Base-by-base conservation (phyloP, 2,888 invertebrate genomes). In the Drosophila dives region DNA sequence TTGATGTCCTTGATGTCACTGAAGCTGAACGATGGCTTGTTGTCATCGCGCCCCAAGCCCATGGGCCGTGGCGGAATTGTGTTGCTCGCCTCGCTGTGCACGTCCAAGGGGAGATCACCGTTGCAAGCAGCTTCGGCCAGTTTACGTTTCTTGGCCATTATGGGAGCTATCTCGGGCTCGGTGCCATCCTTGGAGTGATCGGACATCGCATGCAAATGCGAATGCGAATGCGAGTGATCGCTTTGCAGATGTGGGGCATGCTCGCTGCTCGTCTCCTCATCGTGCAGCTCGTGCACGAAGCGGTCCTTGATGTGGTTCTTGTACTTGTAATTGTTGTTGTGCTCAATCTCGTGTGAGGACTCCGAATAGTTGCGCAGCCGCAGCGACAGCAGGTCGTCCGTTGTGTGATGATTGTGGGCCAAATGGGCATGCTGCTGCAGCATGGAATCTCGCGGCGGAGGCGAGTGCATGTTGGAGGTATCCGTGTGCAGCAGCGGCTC, bases 231-330 rank as follows among this genome's bases (percentile, higher is more conserved):
- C 32, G 92, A 92, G 70, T 92, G 91, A 38, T 92, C 92, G 73
- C 86, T 92, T 75, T 92, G 92, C 33, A 92, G 77, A 58, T 91
- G 85, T 7, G 92, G 83, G 3, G 86, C 79, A 89, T 92, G 92
- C 64, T 95, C 95, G 76, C 92, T 92, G 64, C 90, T 92, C 33
- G 93, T 92, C 71, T 93, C 92, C 73, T 92, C 92, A 64, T 93
- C 93, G 70, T 93, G 92, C 48, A 91, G 64, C 68, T 93, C 95
- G 74, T 94, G 94, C 2, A 95, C 95, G 79, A 98, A 98, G 69
- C 98, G 94, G 91, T 98, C 96, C 90, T 98, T 98, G 80, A 99
- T 98, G 91, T 96, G 97, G 89, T 97, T 98, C 94, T 99, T 99
- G 94, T 98, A 98, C 94, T 98, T 98, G 94, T 98, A 98, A 83